A percentile compares a stretch with the other conserved stretches of the same genome.
Evolutionary conservation across 53 echinoderm and acorn worm species (phyloP).

Genomic region (Echinometra lucunter): DNA sequence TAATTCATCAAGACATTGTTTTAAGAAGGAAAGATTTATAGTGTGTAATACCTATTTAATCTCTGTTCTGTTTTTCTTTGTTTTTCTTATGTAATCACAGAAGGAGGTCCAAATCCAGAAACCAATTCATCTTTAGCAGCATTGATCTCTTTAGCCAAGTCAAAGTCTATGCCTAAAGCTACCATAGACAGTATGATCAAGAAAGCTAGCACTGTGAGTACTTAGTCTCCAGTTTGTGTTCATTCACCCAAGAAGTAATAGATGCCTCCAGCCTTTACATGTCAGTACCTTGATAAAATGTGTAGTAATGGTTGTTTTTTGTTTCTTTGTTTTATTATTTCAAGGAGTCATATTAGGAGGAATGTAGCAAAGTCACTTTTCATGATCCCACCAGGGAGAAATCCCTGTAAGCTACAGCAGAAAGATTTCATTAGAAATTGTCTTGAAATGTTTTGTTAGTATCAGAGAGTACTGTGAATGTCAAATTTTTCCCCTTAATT

Average conservation of each 20-base stretch:
- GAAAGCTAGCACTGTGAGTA: constrained; percentile 77
- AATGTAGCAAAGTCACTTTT: no score
- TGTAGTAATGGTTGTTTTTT: neutral
- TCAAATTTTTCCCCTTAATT: no score
- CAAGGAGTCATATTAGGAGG: no score
- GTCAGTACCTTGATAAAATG: neutral
- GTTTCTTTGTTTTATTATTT: no score
- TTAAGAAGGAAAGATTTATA: neutral
- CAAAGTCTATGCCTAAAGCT: constrained; percentile 84
- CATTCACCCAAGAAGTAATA: neutral
- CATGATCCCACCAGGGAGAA: neutral
- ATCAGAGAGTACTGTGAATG: no score
- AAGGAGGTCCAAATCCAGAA: constrained; percentile 87
- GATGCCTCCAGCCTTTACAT: neutral
- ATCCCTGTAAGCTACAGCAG: neutral
- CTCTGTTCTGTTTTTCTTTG: neutral
- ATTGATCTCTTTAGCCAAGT: constrained; percentile 75
- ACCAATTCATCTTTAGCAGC: constrained; percentile 75
- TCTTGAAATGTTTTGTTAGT: neutral
- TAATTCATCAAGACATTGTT: no score
- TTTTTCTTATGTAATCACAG: constrained; percentile 60
- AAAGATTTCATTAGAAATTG: no score
- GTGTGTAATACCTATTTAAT: neutral
- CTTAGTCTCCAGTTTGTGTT: no score
- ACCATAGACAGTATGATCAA: constrained; percentile 83